Conservation (phyloP, 2,113 vertebrate species). For the Oreochromis tanganicae region DNA sequence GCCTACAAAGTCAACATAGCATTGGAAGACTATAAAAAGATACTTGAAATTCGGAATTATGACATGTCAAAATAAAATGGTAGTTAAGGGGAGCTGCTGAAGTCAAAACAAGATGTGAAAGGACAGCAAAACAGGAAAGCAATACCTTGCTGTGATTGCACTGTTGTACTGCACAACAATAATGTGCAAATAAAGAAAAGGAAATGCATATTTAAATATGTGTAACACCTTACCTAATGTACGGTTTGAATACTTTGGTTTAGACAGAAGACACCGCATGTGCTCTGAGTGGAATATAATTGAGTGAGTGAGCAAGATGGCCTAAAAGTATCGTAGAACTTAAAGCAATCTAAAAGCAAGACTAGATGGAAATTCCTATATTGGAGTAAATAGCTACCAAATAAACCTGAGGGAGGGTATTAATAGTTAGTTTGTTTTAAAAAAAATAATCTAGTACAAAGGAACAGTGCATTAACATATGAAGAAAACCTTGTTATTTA, state of each 20-base stretch:
- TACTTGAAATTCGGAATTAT: not conserved
- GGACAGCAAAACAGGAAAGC: not conserved
- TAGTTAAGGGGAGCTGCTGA: not conserved
- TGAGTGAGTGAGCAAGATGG: not conserved
- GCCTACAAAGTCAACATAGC: not conserved
- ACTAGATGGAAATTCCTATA: not conserved
- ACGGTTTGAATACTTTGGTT: not conserved
- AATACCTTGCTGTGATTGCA: no score
- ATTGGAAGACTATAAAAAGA: not conserved
- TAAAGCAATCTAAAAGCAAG: not conserved
- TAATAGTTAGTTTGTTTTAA: not conserved
- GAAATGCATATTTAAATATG: not conserved
- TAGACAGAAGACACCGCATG: not conserved
- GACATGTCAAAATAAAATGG: not conserved
- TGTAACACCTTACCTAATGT: not conserved
- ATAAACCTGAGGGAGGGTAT: not conserved
- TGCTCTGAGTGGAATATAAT: not conserved
- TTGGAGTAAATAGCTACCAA: not conserved
- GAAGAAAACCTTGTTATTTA: not conserved
- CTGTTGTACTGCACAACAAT: accelerated
- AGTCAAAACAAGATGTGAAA: not conserved
- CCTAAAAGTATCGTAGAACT: not conserved
- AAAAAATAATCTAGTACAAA: not conserved
- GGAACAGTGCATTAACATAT: not conserved
- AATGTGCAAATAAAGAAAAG: not conserved